Percentiles rank a stretch among this genome's conserved stretches.
These are phyloP conservation scores for Coenonympha arcania DNA, from an alignment of 2,888 invertebrate genomes.

Conservation along the genomic window DNA sequence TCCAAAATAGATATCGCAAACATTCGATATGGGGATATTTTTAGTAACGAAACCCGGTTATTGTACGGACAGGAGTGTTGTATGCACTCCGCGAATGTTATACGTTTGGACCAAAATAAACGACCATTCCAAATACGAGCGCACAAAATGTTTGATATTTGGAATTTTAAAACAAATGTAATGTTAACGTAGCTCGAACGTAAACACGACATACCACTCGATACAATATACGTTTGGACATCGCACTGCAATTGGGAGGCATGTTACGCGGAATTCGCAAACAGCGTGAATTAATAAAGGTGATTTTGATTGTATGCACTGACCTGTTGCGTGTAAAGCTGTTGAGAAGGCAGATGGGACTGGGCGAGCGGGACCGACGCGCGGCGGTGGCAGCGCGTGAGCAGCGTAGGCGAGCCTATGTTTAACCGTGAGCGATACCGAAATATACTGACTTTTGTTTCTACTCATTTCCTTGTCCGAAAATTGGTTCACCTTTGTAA, in stretches of 20 bases:
- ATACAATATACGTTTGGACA: constrained; percentile 28
- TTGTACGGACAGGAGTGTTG: constrained; percentile 61
- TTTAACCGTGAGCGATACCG: constrained; percentile 70
- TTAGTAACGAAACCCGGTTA: constrained; percentile 71
- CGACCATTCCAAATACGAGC: constrained; percentile 41
- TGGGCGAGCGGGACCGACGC: constrained; percentile 46
- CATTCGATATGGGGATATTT: constrained; percentile 72
- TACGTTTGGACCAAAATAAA: constrained; percentile 56
- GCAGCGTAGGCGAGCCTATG: constrained; percentile 67
- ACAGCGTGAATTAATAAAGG: constrained; percentile 27
- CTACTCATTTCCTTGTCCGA: constrained; percentile 57
- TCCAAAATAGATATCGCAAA: constrained; percentile 70
- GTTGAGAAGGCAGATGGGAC: constrained; percentile 62
- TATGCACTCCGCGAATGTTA: constrained; percentile 59
- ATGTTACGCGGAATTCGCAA: constrained; percentile 42
- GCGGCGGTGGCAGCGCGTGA: constrained; percentile 42
- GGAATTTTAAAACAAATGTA: constrained; percentile 28
- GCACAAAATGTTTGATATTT: constrained; percentile 29
- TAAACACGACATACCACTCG: constrained; percentile 24
- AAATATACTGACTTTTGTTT: constrained; percentile 72
- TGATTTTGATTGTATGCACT: constrained; percentile 37
- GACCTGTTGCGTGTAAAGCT: constrained; percentile 65
- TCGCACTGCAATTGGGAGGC: constrained; percentile 45
- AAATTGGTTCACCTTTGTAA: constrained; percentile 28
- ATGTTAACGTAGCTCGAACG: constrained; percentile 18